phyloP scores from a whole-genome alignment of 2,113 vertebrate species.

The Ptilonorhynchus violaceus region DNA sequence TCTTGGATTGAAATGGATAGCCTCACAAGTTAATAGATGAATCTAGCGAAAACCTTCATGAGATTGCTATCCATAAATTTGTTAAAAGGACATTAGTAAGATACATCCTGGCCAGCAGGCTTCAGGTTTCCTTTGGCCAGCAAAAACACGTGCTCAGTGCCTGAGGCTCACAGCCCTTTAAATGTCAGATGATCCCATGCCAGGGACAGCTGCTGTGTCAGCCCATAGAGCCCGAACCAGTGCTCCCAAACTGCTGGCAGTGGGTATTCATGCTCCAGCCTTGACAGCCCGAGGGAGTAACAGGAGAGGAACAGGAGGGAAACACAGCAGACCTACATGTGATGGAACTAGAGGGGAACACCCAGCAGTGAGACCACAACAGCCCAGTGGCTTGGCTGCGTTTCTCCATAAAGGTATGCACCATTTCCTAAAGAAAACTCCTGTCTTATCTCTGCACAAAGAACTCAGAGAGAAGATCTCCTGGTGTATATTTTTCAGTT shows the following conservation, averaged over 20 bases:
- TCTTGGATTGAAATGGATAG: background rate
- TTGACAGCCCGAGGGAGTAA: fast-evolving
- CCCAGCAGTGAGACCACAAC: background rate
- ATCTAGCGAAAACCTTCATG: background rate
- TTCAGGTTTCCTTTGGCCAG: background rate
- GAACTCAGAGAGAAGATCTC: background rate
- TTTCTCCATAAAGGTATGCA: background rate
- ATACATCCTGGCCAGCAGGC: background rate
- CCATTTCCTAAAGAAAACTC: background rate
- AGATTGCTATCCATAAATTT: background rate
- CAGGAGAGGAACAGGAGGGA: background rate
- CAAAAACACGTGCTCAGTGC: background rate
- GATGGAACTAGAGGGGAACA: background rate
- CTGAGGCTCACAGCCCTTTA: background rate
- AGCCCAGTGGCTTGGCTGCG: background rate
- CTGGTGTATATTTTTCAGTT: background rate
- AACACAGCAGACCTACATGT: fast-evolving
- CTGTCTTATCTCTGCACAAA: background rate
- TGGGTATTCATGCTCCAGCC: background rate
- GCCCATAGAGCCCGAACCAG: background rate
- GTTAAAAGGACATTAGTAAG: background rate
- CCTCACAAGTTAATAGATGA: background rate
- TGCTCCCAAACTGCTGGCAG: background rate
- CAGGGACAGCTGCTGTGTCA: background rate
- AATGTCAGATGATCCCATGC: background rate